Evolutionary conservation across 2,797 vertebrate genomes (phyloP), one percentile per base, ranked within the genome.

Genomic region (Microctenopoma steveboyesi): DNA sequence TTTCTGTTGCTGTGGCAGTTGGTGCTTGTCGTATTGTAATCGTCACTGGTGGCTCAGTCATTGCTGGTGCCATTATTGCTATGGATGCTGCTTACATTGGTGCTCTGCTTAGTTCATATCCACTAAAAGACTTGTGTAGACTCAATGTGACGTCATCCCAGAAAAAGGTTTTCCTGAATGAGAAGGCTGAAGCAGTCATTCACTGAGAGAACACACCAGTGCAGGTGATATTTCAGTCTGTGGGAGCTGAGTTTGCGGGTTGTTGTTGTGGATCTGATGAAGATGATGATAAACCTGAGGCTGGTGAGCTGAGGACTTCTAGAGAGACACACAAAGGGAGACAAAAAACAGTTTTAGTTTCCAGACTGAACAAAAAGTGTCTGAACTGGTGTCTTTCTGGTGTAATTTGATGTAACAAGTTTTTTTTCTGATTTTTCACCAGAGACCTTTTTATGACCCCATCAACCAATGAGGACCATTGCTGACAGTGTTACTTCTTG

Each of bases 281-380:
- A 58, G 81, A 33, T 37, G 70, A 55, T 49, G 56, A 58, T 60
- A 40, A 85, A 82, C 86, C 87, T 85, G 84, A 88, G 84, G 76
- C 56, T 76, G 81, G 61, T 65, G 56, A 68, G 68, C 52, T 53
- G 48, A 72, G 35, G 33, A 51, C 48, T n/a, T 59, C 78, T 87
- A 59, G 7, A 37, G 55, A 73, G 9, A 73, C 2, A 73, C 0
- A 58, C 13, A 70, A 5, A 69, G 4, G 79, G 4, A 60, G 0
- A 43, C 2, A 48, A 5, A 48, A 40, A n/a, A 52, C 16, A 46
- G 18, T 22, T 22, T 22, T 9, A 50, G 6, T 55, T 58, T n/a
- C 9, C 46, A 59, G 33, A 56, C 37, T 22, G 22, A 22, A 22
- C 22, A 22, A 37, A 37, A 7, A 37, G 10, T 11, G 37, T 37